Conservation (phyloP, 2,113 vertebrate species). For the Marmota flaviventris region DNA sequence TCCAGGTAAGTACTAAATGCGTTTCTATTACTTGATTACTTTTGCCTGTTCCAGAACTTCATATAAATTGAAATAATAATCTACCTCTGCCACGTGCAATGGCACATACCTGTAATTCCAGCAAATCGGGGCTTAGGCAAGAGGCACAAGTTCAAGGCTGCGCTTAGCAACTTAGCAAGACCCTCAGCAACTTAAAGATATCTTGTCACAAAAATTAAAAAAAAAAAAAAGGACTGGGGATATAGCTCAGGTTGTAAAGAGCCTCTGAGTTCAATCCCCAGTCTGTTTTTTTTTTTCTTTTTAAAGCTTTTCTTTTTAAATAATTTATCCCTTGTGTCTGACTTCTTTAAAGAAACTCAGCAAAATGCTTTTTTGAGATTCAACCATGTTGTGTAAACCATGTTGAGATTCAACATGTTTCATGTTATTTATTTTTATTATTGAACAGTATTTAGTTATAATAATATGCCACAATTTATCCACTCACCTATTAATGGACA, state of each 20-base stretch:
- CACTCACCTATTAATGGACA: slow-evolving; percentile 4
- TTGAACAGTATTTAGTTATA: neutral
- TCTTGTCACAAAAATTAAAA: no score
- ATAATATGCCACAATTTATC: slow-evolving; percentile 23
- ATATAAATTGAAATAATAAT: slow-evolving; percentile 39
- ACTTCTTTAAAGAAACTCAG: slow-evolving; percentile 41
- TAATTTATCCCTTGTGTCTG: neutral
- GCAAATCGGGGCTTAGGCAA: no score
- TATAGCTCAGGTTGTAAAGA: no score
- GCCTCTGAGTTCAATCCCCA: no score
- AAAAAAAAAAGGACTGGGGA: no score
- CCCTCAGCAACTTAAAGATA: no score
- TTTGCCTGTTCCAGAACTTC: slow-evolving; percentile 43
- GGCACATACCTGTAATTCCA: no score
- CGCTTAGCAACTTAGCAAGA: no score
- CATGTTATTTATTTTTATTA: slow-evolving; percentile 47
- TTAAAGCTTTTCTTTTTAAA: no score
- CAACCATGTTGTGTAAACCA: neutral
- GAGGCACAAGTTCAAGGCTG: no score
- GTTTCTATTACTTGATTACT: slow-evolving; percentile 43
- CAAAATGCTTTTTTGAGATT: slow-evolving; percentile 17
- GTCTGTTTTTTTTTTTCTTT: no score
- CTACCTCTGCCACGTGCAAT: neutral
- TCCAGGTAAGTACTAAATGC: slow-evolving; percentile 8
- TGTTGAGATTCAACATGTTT: neutral